Conservation (phyloP, 2,113 vertebrate genomes). For the Camelus bactrianus region DNA sequence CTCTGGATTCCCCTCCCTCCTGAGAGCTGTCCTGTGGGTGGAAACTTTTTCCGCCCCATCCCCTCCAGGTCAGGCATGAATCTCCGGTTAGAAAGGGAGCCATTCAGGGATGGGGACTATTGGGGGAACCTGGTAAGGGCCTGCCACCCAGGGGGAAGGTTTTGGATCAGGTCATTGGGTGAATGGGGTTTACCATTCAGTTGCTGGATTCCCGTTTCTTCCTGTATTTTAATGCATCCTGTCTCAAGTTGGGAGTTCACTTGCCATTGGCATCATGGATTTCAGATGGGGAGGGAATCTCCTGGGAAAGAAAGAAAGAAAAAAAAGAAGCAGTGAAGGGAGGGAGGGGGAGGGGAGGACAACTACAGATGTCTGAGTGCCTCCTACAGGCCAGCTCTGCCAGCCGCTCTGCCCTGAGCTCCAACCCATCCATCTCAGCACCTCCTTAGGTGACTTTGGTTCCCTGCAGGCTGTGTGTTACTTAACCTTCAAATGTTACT, state of each 20-base stretch:
- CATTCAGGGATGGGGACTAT: accelerated
- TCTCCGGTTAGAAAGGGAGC: no score
- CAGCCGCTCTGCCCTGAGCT: accelerated
- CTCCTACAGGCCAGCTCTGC: accelerated
- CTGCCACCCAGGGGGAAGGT: background rate
- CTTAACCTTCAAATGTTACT: background rate
- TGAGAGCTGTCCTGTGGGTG: background rate
- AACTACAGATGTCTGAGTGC: accelerated
- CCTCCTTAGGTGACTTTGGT: background rate
- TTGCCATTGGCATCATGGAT: accelerated
- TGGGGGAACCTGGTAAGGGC: background rate
- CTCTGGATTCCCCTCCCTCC: background rate
- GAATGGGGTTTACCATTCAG: accelerated
- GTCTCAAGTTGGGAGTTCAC: background rate
- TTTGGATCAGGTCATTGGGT: background rate
- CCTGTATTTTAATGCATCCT: background rate
- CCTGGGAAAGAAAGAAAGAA: background rate
- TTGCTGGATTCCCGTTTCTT: no score
- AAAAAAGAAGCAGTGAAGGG: background rate
- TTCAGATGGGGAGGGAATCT: background rate
- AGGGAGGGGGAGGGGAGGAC: background rate
- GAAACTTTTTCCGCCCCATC: background rate
- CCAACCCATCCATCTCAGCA: accelerated
- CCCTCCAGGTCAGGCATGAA: background rate
- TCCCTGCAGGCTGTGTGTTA: background rate